These are phyloP conservation scores for Ormyrus thymus DNA, from an alignment of 2,888 invertebrate species.

Conservation along the genomic window DNA sequence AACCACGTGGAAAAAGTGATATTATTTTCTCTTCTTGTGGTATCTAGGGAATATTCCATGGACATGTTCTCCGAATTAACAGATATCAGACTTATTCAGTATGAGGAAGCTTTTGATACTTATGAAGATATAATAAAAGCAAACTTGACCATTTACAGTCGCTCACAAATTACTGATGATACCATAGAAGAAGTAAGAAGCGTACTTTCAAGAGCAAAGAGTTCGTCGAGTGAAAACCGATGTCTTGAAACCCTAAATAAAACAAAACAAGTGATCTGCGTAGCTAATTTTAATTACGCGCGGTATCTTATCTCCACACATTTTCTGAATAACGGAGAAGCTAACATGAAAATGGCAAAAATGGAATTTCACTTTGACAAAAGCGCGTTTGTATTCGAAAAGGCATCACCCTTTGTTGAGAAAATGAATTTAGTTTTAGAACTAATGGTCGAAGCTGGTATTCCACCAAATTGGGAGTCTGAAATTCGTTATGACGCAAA, in stretches of 20 bases:
- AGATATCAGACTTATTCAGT: background rate
- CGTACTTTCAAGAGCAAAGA: background rate
- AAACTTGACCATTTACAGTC: background rate
- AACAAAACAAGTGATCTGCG: background rate
- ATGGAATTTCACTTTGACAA: background rate
- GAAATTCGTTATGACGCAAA: no score
- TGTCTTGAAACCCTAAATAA: background rate
- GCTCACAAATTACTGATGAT: background rate
- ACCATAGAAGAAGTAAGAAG: background rate
- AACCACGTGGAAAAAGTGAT: background rate
- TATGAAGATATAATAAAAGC: no score
- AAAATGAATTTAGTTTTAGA: no score
- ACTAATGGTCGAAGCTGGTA: no score
- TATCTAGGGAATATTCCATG: background rate
- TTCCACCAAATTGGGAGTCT: no score
- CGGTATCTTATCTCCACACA: background rate
- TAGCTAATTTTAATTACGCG: background rate
- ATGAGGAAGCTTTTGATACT: background rate
- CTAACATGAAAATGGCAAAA: background rate
- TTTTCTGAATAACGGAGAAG: background rate
- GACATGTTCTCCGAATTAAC: background rate
- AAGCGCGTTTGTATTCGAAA: background rate
- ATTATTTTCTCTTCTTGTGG: background rate
- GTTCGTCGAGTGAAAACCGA: background rate
- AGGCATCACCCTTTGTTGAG: background rate